Evolutionary conservation across 2,113 vertebrate genomes (phyloP).

Genomic region (Pelmatolapia mariae): DNA sequence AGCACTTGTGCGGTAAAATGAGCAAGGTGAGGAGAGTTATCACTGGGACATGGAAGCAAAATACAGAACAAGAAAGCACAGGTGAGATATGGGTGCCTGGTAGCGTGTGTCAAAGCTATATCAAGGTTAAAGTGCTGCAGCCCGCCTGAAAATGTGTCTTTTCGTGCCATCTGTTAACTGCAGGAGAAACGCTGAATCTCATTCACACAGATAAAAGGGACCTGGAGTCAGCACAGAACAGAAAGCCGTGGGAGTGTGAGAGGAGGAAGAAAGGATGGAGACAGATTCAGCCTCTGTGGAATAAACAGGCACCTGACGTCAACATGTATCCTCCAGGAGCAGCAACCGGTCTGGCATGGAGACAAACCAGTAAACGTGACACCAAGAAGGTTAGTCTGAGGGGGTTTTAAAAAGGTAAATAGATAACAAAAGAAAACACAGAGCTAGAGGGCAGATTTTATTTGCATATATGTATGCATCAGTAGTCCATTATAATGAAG

Average conservation of each 20-base stretch:
- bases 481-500: neutral
- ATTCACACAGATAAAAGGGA: conserved; percentile 14
- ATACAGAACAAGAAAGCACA: neutral
- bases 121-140: conserved; percentile 46
- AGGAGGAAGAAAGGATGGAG: conserved; percentile 25
- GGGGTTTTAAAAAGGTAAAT: neutral
- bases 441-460: neutral
- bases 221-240: neutral
- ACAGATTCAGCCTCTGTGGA: conserved; percentile 16
- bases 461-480: neutral
- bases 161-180: conserved; percentile 57
- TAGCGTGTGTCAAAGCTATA: neutral
- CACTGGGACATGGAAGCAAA: neutral
- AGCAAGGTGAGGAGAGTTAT: neutral
- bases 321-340: neutral
- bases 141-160: neutral
- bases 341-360: neutral
- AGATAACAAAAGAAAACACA: neutral
- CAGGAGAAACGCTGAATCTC: conserved; percentile 19
- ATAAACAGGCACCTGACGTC: conserved; percentile 10
- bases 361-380: neutral
- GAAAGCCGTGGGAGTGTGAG: conserved; percentile 37
- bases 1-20: neutral
- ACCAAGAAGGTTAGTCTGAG: neutral
- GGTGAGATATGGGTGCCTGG: neutral